Conservation (phyloP, 2,113 vertebrate species). For the Megaceryle maxima region DNA sequence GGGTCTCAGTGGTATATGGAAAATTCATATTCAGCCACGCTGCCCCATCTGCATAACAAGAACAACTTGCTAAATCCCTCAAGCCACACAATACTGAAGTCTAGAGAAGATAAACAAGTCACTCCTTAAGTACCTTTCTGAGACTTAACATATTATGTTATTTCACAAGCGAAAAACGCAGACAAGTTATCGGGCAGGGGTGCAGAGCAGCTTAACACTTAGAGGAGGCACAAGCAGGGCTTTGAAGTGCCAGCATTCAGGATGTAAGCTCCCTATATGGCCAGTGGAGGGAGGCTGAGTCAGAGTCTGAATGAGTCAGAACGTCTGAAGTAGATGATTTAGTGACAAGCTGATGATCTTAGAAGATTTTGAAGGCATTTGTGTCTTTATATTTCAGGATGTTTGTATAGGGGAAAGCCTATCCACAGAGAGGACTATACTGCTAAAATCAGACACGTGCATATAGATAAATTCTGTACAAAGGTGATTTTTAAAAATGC, state of each 20-base stretch:
- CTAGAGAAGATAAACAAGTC: background rate
- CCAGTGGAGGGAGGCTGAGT: background rate
- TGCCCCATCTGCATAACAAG: background rate
- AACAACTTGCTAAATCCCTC: background rate
- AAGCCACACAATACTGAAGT: background rate
- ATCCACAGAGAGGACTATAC: background rate
- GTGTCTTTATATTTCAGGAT: background rate
- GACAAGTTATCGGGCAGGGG: background rate
- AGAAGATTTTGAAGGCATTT: background rate
- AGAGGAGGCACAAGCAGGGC: background rate
- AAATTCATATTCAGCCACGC: background rate
- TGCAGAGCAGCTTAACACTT: background rate
- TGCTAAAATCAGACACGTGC: background rate
- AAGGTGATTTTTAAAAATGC: background rate
- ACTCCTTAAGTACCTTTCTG: background rate
- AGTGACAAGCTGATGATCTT: background rate
- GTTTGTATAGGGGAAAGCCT: background rate
- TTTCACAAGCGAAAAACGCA: background rate
- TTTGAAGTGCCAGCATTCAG: background rate
- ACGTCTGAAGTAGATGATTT: background rate
- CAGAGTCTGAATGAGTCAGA: background rate
- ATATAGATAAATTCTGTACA: background rate
- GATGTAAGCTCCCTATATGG: background rate
- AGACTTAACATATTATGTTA: background rate
- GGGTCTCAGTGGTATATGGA: background rate